Evolutionary conservation across 2,113 vertebrate genomes (phyloP), one percentile per base, ranked within the genome.

Genomic region (Vulpes ferrilata): DNA sequence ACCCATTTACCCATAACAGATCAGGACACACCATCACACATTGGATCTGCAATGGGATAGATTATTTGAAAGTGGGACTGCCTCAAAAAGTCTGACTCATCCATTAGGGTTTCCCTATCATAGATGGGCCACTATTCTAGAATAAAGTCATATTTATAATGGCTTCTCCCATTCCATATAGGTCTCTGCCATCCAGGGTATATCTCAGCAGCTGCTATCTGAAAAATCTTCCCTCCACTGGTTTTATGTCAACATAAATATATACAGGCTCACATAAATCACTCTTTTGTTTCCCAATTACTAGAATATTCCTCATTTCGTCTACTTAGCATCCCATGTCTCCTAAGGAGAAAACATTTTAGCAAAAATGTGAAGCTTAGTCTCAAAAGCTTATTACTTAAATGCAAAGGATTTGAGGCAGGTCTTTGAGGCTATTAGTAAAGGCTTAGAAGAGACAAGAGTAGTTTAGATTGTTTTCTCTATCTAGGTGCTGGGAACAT

Each of bases 381-480:
- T 71, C 59, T 48, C 35, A 67, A 60, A 85, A 92, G 78, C n/a
- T 87, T 93, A 79, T 43, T 27, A 43, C 53, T 88, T 97, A 95
- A 88, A 94, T n/a, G 67, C 83, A 93, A 82, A 80, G 69, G 74
- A 94, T 85, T 97, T 82, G 71, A 84, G 55, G 69, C 32, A 92
- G 57, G 51, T 86, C 92, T 93, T 57, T 53, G 15, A 32, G 38
- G 23, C 20, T 93, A 62, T 71, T 82, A 82, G 27, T 43, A 84
- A 96, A 96, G 78, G 88, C 88, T 97, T 80, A 93, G 53, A 89
- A 69, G 53, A 80, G 32, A 59, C 17, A 83, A 67, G 69, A 88
- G 38, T 82, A 88, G n/a, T 83, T 88, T 19, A 48, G 94, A 86
- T 78, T 82, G 23, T 95, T 93, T 93, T 88, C 85, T 94, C 1